Evolutionary conservation across 2,797 vertebrate species (phyloP), one percentile per base, ranked within the genome.

Genomic region (Sylvia borin): DNA sequence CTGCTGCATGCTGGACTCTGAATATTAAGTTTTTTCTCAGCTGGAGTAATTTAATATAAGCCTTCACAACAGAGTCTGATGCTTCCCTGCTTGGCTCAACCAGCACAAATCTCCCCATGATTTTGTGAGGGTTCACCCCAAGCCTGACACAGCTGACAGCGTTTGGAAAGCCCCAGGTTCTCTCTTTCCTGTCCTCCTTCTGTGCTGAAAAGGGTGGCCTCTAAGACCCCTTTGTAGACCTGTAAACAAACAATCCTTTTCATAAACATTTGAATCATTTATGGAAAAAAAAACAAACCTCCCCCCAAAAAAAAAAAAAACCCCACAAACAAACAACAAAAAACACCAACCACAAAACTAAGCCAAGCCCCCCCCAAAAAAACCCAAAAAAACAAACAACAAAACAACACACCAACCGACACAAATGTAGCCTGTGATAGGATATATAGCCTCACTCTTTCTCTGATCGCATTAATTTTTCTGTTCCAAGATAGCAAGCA

Each of bases 191-290:
- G 85, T 90, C 95, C 92, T 79, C 68, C 71, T 93, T 95, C 92
- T 94, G 73, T 53, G 75, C 57, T 93, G 50, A 97, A 93, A 96
- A 93, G 66, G 50, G 83, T 87, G 79, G 81, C 77, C 85, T 95
- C 74, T 92, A 85, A 96, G 80, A 92, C 57, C 53, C 76, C 91
- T 96, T 95, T 94, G 93, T 93, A 75, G 91, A 85, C 43, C 75
- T 94, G 54, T 73, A 95, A 96, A 91, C 79, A 97, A 96, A 91
- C 53, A 92, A 94, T 85, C 77, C 36, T 77, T 95, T 96, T 97
- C 79, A 88, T 67, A 72, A 92, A 94, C 42, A 82, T 86, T 47
- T 90, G 85, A 67, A 72, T 91, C 1, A 67, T 89, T 94, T 48
- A 40, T 67, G 40, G 3, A 32, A 73, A 45, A 57, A 40, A 42